phyloP scores from a whole-genome alignment of 2,113 vertebrate species.

The Callocephalon fimbriatum region DNA sequence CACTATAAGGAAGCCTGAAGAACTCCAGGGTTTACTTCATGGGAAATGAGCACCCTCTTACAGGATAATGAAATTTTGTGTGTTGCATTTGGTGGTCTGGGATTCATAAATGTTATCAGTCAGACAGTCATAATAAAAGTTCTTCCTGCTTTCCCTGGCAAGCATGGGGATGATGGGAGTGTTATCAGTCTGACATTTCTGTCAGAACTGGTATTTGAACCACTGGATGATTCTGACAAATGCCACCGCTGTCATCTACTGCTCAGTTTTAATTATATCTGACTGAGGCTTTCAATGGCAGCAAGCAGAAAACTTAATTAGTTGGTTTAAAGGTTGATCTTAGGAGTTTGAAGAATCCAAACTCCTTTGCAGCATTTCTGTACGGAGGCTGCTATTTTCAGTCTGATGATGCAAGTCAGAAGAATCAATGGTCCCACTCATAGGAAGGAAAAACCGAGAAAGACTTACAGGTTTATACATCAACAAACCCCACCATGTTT shows the following conservation, averaged over 20 bases:
- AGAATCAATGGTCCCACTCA: not conserved
- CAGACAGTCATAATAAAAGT: constrained; percentile 83
- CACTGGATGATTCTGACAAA: constrained; percentile 91
- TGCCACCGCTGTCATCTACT: constrained; percentile 91
- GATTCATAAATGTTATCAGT: constrained; percentile 92
- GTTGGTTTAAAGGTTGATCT: constrained; percentile 73
- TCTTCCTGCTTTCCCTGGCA: constrained; percentile 65
- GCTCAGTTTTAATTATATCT: constrained; percentile 93
- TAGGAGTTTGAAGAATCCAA: constrained; percentile 63
- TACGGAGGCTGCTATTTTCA: not conserved
- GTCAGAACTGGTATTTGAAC: constrained; percentile 94
- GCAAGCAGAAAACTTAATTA: constrained; percentile 91
- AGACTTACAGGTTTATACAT: not conserved
- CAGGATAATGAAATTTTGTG: constrained; percentile 79
- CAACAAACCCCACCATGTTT: not conserved
- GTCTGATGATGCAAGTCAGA: not conserved
- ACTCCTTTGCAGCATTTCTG: constrained; percentile 46
- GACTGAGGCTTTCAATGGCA: constrained; percentile 83
- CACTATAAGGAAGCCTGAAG: not conserved
- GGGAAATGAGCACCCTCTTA: constrained; percentile 62
- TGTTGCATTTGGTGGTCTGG: constrained; percentile 75
- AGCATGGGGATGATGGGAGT: constrained; percentile 62
- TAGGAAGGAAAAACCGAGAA: not conserved
- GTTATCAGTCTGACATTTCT: constrained; percentile 97
- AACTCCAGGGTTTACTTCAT: constrained; percentile 41